phyloP scores from a whole-genome alignment of 1,140 invertebrate species.

The Camponotus vicinus region DNA sequence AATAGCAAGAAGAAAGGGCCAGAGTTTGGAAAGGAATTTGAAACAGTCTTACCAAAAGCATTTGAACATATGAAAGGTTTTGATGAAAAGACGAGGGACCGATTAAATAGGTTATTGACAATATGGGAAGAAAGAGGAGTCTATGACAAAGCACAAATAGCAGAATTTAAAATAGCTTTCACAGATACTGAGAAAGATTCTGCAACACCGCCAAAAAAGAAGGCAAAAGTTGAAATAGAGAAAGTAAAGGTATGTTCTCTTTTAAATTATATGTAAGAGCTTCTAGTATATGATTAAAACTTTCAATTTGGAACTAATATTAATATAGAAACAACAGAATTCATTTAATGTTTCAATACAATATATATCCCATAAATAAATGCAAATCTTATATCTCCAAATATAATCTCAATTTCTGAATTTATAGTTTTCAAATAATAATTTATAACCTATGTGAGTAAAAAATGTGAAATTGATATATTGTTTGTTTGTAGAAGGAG shows the following conservation, averaged over 20 bases:
- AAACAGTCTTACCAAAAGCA: conserved; percentile 91
- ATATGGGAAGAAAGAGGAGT: conserved; percentile 98
- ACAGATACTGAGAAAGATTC: conserved; percentile 80
- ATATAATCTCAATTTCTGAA: not conserved
- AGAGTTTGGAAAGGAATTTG: conserved; percentile 97
- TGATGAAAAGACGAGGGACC: conserved; percentile 92
- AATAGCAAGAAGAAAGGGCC: conserved; percentile 99
- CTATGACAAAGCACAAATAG: conserved; percentile 92
- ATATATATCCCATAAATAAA: conserved; percentile 64
- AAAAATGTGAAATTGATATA: conserved; percentile 14
- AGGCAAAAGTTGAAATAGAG: conserved; percentile 82
- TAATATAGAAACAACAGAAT: not conserved
- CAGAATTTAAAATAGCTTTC: conserved; percentile 90
- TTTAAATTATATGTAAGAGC: not conserved
- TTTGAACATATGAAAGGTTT: conserved; percentile 93
- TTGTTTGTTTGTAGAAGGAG: conserved; percentile 76
- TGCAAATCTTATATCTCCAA: not conserved
- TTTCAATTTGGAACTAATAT: not conserved
- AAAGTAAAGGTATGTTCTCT: conserved; percentile 75
- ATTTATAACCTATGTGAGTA: not conserved
- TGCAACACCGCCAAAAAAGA: conserved; percentile 85
- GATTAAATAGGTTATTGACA: conserved; percentile 92
- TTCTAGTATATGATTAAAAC: conserved; percentile 17
- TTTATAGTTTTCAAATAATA: conserved; percentile 13
- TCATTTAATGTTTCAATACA: conserved; percentile 55